Base-by-base conservation (phyloP, 2,797 vertebrate species). In the Melanotaenia parkinsoni region DNA sequence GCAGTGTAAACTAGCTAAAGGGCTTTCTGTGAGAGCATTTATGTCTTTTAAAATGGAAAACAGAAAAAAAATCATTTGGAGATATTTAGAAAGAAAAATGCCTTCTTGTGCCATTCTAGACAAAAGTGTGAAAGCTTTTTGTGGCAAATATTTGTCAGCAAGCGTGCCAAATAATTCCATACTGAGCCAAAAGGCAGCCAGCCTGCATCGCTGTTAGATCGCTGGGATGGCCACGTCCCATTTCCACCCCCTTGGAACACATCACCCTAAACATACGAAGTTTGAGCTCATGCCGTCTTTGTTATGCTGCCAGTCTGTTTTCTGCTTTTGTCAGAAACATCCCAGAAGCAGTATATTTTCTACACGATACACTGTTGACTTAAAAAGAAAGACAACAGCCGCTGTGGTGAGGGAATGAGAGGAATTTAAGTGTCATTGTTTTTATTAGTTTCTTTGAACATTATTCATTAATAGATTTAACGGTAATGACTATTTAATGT, bases 401-500 rank as follows among this genome's bases (percentile, higher is more conserved):
- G 91, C 84, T 89, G 87, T 72, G 89, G 87, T 67, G 86, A 91
- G 86, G 91, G 89, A 91, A 89, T 83, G 92, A 92, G 90, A 92
- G 89, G 87, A 90, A 90, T 92, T 92, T 89, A 90, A 90, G 86
- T 89, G 89, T 94, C 91, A 92, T 92, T 91, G 89, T 92, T 92
- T 93, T 88, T 88, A 82, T 93, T 81, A 63, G 88, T 93, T 94
- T 77, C 81, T 93, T 93, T 92, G 77, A 91, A 85, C 93, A 93
- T 94, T 91, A 91, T 92, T 93, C 93, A 94, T 94, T 74, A 90
- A 92, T 93, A 93, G 92, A 93, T 93, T 93, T 93, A 93, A 93
- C 91, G 83, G 92, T 94, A 92, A 93, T 94, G 91, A 94, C 90
- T 94, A 94, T 94, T 94, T 94, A 93, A 94, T 94, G 93, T 94